A percentile compares a stretch with the other conserved stretches of the same genome.
These are phyloP conservation scores for Pararge aegeria DNA, from an alignment of 1,140 invertebrate species.

Conservation along the genomic window DNA sequence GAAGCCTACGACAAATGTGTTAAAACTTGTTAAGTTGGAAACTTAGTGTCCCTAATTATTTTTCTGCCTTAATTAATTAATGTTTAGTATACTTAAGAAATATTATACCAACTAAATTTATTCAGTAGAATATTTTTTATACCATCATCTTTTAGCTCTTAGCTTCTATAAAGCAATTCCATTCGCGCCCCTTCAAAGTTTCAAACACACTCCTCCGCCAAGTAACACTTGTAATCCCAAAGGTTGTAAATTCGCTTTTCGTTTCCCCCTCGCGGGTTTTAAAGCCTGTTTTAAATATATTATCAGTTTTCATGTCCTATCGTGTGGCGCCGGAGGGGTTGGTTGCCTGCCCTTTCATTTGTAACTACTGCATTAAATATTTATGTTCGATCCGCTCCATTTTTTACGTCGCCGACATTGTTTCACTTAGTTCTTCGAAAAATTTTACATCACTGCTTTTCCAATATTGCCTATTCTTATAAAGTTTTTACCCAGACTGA, in stretches of 20 bases:
- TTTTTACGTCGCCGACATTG: conserved; percentile 31
- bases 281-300: conserved; percentile 67
- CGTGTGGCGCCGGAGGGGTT: conserved; percentile 64
- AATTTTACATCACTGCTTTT: neutral
- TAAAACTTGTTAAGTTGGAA: too few relatives aligned
- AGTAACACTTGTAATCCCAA: conserved; percentile 48
- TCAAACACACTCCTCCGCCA: conserved; percentile 41
- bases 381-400: conserved; percentile 51
- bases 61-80: too few relatives aligned
- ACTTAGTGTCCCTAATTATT: too few relatives aligned
- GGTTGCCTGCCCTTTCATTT: conserved; percentile 47
- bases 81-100: too few relatives aligned
- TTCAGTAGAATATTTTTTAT: conserved; percentile 9
- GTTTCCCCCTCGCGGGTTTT: conserved; percentile 54
- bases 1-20: too few relatives aligned
- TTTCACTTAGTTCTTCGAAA: conserved; percentile 15
- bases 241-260: conserved; percentile 57
- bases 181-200: conserved; percentile 42
- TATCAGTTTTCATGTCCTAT: conserved; percentile 67
- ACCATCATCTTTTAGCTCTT: conserved; percentile 1
- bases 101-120: too few relatives aligned
- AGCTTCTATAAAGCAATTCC: conserved; percentile 22
- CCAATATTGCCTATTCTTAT: neutral
- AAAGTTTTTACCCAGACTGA: neutral
- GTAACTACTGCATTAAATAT: conserved; percentile 51